Conservation (phyloP, 2,888 invertebrate genomes). For the Cyrtodaria siliqua region DNA sequence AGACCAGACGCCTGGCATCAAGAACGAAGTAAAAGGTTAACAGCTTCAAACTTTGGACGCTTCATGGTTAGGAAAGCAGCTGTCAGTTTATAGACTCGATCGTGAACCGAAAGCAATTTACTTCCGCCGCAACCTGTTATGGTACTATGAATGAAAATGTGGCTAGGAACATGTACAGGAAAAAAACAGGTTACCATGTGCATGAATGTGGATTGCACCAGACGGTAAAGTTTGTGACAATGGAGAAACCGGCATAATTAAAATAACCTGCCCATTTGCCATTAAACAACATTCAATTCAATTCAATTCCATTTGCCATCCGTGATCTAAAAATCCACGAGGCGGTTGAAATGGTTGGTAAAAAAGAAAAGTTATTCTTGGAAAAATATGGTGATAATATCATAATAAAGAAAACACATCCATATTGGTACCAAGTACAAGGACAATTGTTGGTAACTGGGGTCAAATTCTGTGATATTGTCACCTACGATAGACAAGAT, state of each 20-base stretch:
- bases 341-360: neutral
- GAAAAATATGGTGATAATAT: conserved; percentile 9
- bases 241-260: conserved; percentile 29
- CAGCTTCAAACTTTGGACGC: conserved; percentile 38
- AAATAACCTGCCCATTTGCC: conserved; percentile 55
- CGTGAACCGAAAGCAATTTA: conserved; percentile 12
- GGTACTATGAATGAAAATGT: conserved; percentile 28
- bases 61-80: conserved; percentile 2
- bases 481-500: conserved; percentile 18
- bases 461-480: conserved; percentile 19
- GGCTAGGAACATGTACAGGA: conserved; percentile 29
- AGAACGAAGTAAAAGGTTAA: conserved; percentile 18
- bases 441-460: conserved; percentile 21
- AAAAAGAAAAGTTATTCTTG: conserved; percentile 2
- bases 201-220: conserved; percentile 52
- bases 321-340: conserved; percentile 10
- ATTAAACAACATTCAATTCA: too few species aligned
- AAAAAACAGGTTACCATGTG: conserved; percentile 39
- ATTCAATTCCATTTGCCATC: too few species aligned
- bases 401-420: conserved; percentile 9
- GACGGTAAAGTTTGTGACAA: conserved; percentile 48
- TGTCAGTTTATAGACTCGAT: neutral
- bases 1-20: conserved; percentile 30
- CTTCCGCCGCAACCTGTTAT: conserved; percentile 26
- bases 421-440: conserved; percentile 24